A percentile compares a stretch with the other conserved stretches of the same genome.
Conservation (phyloP, 37 sponge, comb jelly and placozoan species). For the Bolinopsis microptera region DNA sequence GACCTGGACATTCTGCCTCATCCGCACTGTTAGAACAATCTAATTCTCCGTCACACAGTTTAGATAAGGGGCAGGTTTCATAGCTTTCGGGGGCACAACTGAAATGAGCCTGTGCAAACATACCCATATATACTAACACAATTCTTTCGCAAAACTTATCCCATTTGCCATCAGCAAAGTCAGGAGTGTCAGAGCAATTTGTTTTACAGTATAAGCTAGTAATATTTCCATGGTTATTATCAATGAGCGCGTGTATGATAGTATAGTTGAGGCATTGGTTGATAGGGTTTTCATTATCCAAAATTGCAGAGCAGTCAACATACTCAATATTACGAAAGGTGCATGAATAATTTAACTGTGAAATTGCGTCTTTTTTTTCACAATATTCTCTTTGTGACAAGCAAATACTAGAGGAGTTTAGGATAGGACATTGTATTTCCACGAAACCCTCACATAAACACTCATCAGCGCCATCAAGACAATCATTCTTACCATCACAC, state of each 20-base stretch:
- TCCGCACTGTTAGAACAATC: constrained; percentile 1
- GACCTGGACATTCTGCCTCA: not conserved
- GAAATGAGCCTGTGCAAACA: no score
- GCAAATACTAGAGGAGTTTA: not conserved
- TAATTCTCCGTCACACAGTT: not conserved
- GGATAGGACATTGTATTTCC: not conserved
- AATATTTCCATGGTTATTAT: no score
- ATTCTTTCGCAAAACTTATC: not conserved
- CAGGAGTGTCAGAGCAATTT: not conserved
- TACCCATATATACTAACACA: no score
- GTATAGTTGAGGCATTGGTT: no score
- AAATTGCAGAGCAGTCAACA: not conserved
- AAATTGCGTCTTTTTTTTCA: no score
- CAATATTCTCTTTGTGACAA: no score
- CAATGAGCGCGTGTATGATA: no score
- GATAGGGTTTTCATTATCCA: no score
- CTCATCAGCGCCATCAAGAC: not conserved
- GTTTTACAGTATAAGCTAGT: not conserved
- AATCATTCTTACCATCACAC: not conserved
- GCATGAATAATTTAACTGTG: not conserved
- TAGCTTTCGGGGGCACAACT: no score
- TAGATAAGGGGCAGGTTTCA: no score
- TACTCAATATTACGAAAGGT: not conserved
- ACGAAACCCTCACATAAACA: not conserved
- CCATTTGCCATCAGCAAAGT: not conserved